Conservation (phyloP, 1,140 invertebrate genomes). For the Pristionchus pacificus region DNA sequence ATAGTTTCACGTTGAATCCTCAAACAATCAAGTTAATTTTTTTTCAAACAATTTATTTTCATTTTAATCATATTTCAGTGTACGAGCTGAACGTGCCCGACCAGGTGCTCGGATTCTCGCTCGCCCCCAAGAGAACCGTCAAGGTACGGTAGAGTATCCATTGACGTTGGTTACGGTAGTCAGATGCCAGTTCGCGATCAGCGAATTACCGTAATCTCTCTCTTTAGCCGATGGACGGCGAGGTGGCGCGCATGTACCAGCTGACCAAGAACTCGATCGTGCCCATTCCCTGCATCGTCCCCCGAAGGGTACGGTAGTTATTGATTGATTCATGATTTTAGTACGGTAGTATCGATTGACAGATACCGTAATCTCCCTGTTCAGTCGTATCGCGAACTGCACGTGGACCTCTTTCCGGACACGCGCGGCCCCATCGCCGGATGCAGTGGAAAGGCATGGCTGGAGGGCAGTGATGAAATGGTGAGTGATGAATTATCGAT, state of each 20-base stretch:
- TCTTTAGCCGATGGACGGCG: slow-evolving; percentile 55
- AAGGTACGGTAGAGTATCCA: too few species aligned
- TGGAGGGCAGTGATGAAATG: slow-evolving; percentile 65
- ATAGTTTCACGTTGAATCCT: too few species aligned
- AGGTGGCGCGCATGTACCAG: slow-evolving; percentile 58
- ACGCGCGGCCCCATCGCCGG: slow-evolving; percentile 76
- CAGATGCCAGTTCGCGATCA: background rate
- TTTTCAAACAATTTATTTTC: background rate
- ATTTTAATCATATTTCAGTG: slow-evolving; percentile 25
- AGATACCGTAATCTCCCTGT: slow-evolving; percentile 72
- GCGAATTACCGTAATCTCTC: background rate
- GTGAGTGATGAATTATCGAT: background rate
- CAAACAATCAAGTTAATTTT: too few species aligned
- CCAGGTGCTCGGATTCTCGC: slow-evolving; percentile 57
- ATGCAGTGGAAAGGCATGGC: slow-evolving; percentile 78
- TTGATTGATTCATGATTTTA: too few species aligned
- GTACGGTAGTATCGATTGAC: slow-evolving; percentile 63
- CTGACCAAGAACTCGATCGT: slow-evolving; percentile 55
- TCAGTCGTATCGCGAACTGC: slow-evolving; percentile 72
- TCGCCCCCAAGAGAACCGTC: slow-evolving; percentile 58
- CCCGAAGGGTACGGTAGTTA: slow-evolving; percentile 32
- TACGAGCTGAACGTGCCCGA: slow-evolving; percentile 59
- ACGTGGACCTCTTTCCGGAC: slow-evolving; percentile 85
- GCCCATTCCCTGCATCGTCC: slow-evolving; percentile 43
- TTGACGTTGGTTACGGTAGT: background rate